These are phyloP conservation scores for Chionis minor DNA, from an alignment of 2,113 vertebrate genomes.

Conservation along the genomic window DNA sequence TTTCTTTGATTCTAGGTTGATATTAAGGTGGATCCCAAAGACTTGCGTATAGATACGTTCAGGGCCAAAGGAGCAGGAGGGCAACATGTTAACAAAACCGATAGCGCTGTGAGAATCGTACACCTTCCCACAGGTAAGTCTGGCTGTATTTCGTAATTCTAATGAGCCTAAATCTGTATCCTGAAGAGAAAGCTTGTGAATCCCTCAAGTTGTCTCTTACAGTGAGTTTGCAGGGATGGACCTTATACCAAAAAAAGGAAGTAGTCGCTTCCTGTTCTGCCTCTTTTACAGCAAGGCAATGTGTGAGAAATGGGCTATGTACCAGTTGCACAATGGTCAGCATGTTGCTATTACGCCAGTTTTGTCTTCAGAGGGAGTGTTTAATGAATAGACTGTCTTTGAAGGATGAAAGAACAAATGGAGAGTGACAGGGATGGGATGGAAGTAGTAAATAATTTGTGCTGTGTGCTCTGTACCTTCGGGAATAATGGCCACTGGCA, in stretches of 20 bases:
- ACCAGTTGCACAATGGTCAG: neutral
- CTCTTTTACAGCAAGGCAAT: neutral
- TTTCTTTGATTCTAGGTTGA: slow-evolving; percentile 77
- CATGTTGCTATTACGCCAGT: neutral
- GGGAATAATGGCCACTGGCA: neutral
- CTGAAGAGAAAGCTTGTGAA: neutral
- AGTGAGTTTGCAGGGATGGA: neutral
- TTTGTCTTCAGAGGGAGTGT: neutral
- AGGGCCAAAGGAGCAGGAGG: slow-evolving; percentile 90
- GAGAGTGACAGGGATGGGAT: neutral
- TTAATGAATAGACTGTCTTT: neutral
- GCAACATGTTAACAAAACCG: slow-evolving; percentile 93
- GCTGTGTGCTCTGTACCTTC: neutral
- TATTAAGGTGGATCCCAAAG: slow-evolving; percentile 84
- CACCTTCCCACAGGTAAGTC: slow-evolving; percentile 90
- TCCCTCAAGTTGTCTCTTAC: neutral
- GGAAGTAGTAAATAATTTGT: neutral
- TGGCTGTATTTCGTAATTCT: neutral
- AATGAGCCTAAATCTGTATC: neutral
- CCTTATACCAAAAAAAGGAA: neutral
- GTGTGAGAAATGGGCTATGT: neutral
- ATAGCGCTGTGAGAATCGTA: slow-evolving; percentile 90
- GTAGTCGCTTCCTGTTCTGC: neutral
- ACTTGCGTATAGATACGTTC: slow-evolving; percentile 91
- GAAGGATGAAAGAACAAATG: neutral